phyloP scores from a whole-genome alignment of 2,888 invertebrate genomes.

The Sinohyriopsis cumingii region DNA sequence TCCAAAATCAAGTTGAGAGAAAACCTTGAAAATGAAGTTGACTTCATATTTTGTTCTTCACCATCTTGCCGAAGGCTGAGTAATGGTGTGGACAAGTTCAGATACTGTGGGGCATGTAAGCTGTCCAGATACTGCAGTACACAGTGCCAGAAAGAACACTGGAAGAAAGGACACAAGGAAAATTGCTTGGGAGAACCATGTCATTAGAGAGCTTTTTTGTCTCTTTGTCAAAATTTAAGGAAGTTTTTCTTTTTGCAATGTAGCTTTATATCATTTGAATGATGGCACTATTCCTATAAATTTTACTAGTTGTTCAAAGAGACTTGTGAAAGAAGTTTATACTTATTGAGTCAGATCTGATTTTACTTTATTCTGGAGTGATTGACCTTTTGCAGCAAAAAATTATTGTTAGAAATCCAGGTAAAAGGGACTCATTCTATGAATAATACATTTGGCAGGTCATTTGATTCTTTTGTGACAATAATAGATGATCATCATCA shows the following conservation, averaged over 20 bases:
- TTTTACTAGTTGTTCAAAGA: too few relatives aligned
- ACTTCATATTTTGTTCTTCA: constrained; percentile 35
- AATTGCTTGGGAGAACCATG: constrained; percentile 27
- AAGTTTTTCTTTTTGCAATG: neutral
- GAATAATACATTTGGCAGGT: too few relatives aligned
- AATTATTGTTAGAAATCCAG: too few relatives aligned
- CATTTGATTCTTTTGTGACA: too few relatives aligned
- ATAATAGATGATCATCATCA: too few relatives aligned
- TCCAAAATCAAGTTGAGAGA: constrained; percentile 30
- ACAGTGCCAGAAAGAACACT: constrained; percentile 49
- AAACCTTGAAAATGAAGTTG: constrained; percentile 18
- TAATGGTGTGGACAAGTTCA: constrained; percentile 24
- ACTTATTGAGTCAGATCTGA: too few relatives aligned
- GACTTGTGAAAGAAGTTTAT: too few relatives aligned
- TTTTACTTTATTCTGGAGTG: too few relatives aligned
- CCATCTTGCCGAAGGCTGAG: constrained; percentile 36
- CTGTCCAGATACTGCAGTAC: constrained; percentile 44
- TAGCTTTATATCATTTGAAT: too few relatives aligned
- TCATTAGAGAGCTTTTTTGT: neutral
- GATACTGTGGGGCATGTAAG: constrained; percentile 46
- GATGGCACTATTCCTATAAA: too few relatives aligned
- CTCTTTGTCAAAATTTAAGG: neutral
- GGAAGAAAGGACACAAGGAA: constrained; percentile 42
- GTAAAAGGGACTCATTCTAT: too few relatives aligned
- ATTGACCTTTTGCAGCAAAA: too few relatives aligned